phyloP scores from a whole-genome alignment of 2,113 vertebrate species.

The Probosciger aterrimus region DNA sequence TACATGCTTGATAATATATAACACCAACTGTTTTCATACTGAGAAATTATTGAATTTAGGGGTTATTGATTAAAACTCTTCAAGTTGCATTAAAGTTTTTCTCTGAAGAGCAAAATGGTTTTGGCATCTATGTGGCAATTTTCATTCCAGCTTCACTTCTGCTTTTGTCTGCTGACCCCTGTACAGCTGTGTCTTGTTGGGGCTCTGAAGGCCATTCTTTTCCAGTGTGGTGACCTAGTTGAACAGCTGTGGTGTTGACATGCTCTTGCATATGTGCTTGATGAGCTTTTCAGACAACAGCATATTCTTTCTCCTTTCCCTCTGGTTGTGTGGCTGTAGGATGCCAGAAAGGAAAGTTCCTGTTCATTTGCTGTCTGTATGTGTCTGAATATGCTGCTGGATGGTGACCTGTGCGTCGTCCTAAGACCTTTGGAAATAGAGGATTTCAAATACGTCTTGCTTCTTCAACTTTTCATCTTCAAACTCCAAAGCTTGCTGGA shows the following conservation, averaged over 20 bases:
- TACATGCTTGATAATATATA: neutral
- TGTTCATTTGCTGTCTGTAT: neutral
- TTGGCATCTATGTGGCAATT: neutral
- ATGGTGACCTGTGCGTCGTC: neutral
- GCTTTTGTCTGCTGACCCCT: neutral
- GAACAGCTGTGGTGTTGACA: neutral
- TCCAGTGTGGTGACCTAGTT: fast-evolving
- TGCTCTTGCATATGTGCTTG: neutral
- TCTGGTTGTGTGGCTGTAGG: neutral
- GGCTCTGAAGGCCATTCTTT: neutral
- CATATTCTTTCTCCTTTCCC: neutral
- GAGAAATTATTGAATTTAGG: neutral
- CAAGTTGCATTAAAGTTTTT: neutral
- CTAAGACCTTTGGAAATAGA: neutral
- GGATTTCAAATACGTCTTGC: neutral
- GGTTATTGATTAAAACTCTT: neutral
- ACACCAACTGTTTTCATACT: neutral
- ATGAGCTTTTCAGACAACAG: neutral
- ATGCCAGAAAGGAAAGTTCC: neutral
- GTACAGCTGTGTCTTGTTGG: neutral
- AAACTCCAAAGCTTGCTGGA: neutral
- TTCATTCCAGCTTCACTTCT: neutral
- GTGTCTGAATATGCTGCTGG: neutral
- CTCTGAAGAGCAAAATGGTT: neutral
- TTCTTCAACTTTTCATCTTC: neutral